These are phyloP conservation scores for Dione juno DNA, from an alignment of 2,888 invertebrate genomes.

Conservation along the genomic window DNA sequence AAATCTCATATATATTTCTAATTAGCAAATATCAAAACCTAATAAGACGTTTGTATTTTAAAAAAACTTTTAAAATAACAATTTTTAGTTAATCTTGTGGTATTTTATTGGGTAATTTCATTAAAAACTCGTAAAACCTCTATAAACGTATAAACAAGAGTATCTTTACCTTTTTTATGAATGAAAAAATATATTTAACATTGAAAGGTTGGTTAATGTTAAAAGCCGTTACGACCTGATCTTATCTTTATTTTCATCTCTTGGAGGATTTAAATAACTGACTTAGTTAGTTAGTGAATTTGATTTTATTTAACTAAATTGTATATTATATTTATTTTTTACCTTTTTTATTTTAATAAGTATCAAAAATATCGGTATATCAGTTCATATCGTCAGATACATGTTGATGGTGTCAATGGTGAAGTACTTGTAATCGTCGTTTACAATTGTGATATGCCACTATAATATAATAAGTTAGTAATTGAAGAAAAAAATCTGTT, in stretches of 20 bases:
- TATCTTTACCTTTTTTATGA: conserved; percentile 22
- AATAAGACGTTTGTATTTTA: conserved; percentile 14
- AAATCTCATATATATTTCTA: background rate
- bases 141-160: conserved; percentile 17
- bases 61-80: conserved; percentile 15
- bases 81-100: background rate
- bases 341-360: no score
- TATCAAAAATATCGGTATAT: no score
- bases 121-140: conserved; percentile 25
- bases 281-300: background rate
- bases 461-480: no score
- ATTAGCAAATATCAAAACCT: conserved; percentile 36
- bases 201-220: conserved; percentile 22
- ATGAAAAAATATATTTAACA: conserved; percentile 26
- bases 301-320: background rate
- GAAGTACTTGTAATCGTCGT: no score
- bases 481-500: no score
- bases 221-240: conserved; percentile 12
- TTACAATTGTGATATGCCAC: no score
- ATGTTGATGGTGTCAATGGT: no score
- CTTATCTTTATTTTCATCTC: conserved; percentile 27
- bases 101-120: conserved; percentile 17
- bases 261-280: background rate
- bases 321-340: background rate
- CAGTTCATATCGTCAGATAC: no score